Percentiles rank a stretch among this genome's conserved stretches.
Evolutionary conservation across 2,888 invertebrate genomes (phyloP).

Genomic region (Amphipyra berbera): DNA sequence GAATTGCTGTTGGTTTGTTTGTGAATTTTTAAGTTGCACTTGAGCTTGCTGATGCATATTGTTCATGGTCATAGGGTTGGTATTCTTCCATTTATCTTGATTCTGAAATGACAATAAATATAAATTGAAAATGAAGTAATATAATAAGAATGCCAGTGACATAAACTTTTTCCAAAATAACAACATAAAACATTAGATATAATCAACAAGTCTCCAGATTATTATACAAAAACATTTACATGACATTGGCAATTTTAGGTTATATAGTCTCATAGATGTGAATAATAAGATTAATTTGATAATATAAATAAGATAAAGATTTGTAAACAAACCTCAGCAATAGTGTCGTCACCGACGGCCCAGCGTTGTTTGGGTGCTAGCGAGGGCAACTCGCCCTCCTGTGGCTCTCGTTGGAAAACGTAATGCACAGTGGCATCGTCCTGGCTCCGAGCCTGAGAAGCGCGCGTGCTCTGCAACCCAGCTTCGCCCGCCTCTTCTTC

Average conservation of each 20-base stretch:
- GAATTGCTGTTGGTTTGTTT: constrained; percentile 88
- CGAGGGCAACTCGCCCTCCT: constrained; percentile 94
- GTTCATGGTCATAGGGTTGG: constrained; percentile 90
- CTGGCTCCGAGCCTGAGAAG: constrained; percentile 91
- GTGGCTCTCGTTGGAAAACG: constrained; percentile 95
- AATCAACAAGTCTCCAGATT: constrained; percentile 3
- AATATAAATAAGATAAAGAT: too few relatives aligned
- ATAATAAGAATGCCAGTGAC: neutral
- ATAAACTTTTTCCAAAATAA: neutral
- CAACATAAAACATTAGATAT: constrained; percentile 1
- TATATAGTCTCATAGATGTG: constrained; percentile 22
- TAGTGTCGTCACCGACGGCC: constrained; percentile 97
- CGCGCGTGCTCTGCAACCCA: constrained; percentile 90
- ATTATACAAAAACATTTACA: constrained; percentile 21
- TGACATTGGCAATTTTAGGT: constrained; percentile 47
- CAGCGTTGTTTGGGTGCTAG: constrained; percentile 94
- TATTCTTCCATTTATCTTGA: constrained; percentile 96
- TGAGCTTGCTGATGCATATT: constrained; percentile 90
- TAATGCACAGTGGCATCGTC: constrained; percentile 98
- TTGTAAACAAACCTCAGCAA: constrained; percentile 93
- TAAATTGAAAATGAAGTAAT: constrained; percentile 15
- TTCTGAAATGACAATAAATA: constrained; percentile 89
- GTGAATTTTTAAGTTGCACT: constrained; percentile 85
- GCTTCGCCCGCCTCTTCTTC: constrained; percentile 91
- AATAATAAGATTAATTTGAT: neutral